A percentile compares a stretch with the other conserved stretches of the same genome.
Conservation (phyloP, 1,140 invertebrate species). For the Drosophila eugracilis region DNA sequence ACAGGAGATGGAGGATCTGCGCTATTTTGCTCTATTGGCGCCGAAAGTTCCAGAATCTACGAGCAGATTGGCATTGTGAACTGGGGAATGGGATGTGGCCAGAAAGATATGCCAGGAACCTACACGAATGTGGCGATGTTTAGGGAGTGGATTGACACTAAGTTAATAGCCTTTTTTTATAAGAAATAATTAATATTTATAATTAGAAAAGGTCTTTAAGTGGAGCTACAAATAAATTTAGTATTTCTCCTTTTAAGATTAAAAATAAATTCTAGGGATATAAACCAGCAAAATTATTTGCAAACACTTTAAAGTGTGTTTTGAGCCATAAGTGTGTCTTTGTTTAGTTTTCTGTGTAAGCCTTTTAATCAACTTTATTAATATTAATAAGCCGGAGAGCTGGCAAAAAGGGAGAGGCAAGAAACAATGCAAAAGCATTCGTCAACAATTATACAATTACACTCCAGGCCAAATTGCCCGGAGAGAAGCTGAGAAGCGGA, state of each 20-base stretch:
- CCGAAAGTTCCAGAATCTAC: background rate
- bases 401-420: slow-evolving; percentile 11
- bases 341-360: slow-evolving; percentile 70
- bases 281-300: slow-evolving; percentile 5
- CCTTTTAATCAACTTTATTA: slow-evolving; percentile 81
- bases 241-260: slow-evolving; percentile 1
- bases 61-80: background rate
- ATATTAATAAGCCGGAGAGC: slow-evolving; percentile 66
- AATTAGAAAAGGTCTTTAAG: background rate
- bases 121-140: slow-evolving; percentile 1
- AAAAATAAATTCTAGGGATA: background rate
- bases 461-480: slow-evolving; percentile 40
- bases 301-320: slow-evolving; percentile 13
- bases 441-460: slow-evolving; percentile 80
- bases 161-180: background rate
- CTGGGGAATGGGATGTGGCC: background rate
- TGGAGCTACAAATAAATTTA: background rate
- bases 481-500: slow-evolving; percentile 5
- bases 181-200: background rate
- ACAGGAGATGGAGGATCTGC: background rate
- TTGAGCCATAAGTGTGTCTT: slow-evolving; percentile 23
- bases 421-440: slow-evolving; percentile 54
- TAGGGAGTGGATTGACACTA: background rate
- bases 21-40: background rate
- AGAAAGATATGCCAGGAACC: background rate